Base-by-base conservation (phyloP, 1,140 invertebrate species). In the Ptiloglossa arizonensis region DNA sequence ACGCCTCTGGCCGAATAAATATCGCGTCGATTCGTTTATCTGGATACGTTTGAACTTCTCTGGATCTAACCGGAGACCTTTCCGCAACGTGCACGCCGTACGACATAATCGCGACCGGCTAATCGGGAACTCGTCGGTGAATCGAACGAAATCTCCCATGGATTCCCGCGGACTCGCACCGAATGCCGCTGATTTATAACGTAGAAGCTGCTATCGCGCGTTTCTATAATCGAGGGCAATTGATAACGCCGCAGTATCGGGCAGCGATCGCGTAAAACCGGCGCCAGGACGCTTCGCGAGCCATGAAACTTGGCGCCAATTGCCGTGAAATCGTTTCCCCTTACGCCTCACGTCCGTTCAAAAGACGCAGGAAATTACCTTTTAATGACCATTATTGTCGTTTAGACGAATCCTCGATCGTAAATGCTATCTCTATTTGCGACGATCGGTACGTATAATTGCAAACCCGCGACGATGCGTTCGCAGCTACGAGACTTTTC, bases 101-200 rank as follows among this genome's bases (percentile, higher is more conserved):
- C 71, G 78, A 83, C 79, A 76, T 83, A 80, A 88, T 90, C 85
- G 72, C 57, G 56, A 79, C 59, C 67, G 72, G 66, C 77, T 86
- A 81, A 86, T 87, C 81, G 73, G 70, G 54, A 85, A 86, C 81
- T 72, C 85, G 82, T 86, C 79, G 80, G 32, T 46, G 71, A 63
- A 80, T 76, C 78, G 81, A 63, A 59, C 64, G 24, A 54, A 69
- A 29, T 59, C 69, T 52, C 48, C 48, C 29, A 41, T 27, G 67
- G 81, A 66, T 83, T 83, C 81, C 80, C 69, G 81, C 67, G 66
- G 76, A 79, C 79, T 71, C 54, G 79, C 78, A 66, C 81, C 62
- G 72, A 83, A 86, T 74, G 64, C 78, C 82, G 73, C 70, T 88
- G 87, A 90, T 89, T 90, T 88, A 90, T 82, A 56, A 75, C 52